phyloP scores from a whole-genome alignment of 1,140 invertebrate genomes.

The Heliconius himera region DNA sequence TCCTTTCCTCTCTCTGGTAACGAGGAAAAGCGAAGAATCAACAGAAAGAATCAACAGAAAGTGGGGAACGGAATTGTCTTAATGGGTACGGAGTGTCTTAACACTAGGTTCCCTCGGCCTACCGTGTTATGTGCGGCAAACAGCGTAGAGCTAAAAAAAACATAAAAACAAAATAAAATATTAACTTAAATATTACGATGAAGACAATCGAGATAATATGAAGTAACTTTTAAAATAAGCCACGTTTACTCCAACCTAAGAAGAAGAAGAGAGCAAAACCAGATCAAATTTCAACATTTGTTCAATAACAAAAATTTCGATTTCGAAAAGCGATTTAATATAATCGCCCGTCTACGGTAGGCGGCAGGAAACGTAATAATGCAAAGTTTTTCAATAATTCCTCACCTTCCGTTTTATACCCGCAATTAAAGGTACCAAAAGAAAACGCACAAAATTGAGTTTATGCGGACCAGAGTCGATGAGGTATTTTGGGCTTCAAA shows the following conservation, averaged over 20 bases:
- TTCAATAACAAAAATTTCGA: background rate
- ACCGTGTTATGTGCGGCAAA: too few species aligned
- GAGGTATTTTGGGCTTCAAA: conserved; percentile 32
- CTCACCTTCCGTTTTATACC: conserved; percentile 51
- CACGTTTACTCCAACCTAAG: background rate
- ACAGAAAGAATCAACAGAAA: too few species aligned
- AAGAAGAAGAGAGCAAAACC: background rate
- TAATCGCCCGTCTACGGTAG: conserved; percentile 22
- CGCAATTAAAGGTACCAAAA: conserved; percentile 57
- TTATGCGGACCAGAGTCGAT: conserved; percentile 23
- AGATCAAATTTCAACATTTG: background rate
- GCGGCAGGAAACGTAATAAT: conserved; percentile 39
- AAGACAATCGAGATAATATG: background rate
- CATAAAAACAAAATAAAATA: too few species aligned
- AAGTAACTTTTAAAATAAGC: background rate
- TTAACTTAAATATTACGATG: background rate
- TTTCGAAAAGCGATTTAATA: too few species aligned
- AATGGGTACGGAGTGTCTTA: too few species aligned
- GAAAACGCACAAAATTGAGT: conserved; percentile 41
- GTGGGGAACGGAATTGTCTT: too few species aligned
- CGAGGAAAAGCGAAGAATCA: too few species aligned
- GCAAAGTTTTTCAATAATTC: conserved; percentile 71
- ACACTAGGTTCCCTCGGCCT: too few species aligned
- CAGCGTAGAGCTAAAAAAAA: too few species aligned
- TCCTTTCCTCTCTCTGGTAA: too few species aligned